Evolutionary conservation across 2,888 invertebrate species (phyloP), one percentile per base, ranked within the genome.

Genomic region (Seira ritae): DNA sequence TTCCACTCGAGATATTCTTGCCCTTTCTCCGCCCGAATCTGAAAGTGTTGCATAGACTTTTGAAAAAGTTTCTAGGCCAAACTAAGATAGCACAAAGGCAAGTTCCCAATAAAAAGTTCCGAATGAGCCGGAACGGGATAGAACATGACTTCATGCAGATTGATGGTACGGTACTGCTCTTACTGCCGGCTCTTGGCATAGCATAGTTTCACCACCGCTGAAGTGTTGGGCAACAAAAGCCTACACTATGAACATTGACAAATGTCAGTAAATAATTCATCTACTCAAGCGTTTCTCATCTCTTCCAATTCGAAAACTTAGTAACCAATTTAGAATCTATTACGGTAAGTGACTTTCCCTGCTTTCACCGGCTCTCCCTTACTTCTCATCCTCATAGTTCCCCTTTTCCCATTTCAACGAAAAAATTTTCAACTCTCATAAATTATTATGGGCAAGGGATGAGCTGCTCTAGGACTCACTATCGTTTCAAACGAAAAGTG

Each of bases 241-340:
- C 15, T 17, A 71, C 2, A 74, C 69, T 70, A 22, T 75, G 75
- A 79, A 83, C 85, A 83, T 84, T 85, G 85, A 85, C 82, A 84
- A 85, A 85, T 85, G 80, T 80, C 78, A 71, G 85, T 85, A 84
- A 85, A 85, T 85, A 85, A 85, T 85, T 85, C 85, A 85, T 85
- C 85, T 76, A 77, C 73, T 80, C 80, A 81, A 85, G 77, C 76
- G 80, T 79, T 77, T 80, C 85, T 80, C 83, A 83, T 85, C 77
- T 85, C 84, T 77, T 80, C 81, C 80, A 85, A 85, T 84, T 73
- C 80, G 50, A 85, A 85, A 85, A 80, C 82, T 85, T 80, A 83
- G 71, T 78, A 86, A 86, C 84, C 84, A 86, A 86, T 86, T 84
- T 86, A 86, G 82, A 86, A 86, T 80, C 86, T 86, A 82, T 86